Conservation (phyloP, 1,140 invertebrate species). For the Drosophila suzukii region DNA sequence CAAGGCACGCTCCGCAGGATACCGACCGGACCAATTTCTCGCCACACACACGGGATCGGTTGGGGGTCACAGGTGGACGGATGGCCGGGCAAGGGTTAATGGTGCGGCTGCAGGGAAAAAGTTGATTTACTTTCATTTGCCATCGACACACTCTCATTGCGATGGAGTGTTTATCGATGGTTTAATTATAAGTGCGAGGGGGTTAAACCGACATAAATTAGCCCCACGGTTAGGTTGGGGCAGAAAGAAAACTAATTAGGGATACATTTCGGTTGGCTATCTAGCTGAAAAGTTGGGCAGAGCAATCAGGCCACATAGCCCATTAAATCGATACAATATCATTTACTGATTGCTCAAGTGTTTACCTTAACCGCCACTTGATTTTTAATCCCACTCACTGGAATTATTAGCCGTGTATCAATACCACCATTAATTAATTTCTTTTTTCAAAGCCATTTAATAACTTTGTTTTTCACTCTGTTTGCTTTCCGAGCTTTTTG, state of each 20-base stretch:
- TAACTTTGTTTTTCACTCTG: too few relatives aligned
- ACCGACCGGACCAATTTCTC: constrained; percentile 8
- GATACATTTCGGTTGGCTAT: too few relatives aligned
- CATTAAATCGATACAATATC: too few relatives aligned
- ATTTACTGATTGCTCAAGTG: too few relatives aligned
- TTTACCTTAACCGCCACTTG: too few relatives aligned
- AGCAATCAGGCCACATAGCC: too few relatives aligned
- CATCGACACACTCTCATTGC: neutral
- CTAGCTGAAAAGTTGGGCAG: too few relatives aligned
- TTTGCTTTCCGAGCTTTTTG: too few relatives aligned
- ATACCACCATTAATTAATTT: too few relatives aligned
- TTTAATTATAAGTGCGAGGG: constrained; percentile 27
- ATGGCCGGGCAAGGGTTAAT: neutral
- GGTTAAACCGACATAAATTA: constrained; percentile 20
- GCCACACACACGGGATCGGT: neutral
- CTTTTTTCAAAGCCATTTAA: too few relatives aligned
- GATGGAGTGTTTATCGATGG: constrained; percentile 31
- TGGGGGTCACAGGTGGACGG: neutral
- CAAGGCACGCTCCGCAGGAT: constrained; percentile 36
- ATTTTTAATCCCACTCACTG: too few relatives aligned
- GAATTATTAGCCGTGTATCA: too few relatives aligned
- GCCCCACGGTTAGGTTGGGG: neutral
- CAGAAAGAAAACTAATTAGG: neutral
- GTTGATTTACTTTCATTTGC: constrained; percentile 29
- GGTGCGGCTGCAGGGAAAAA: constrained; percentile 5